Conservation (phyloP, 2,113 vertebrate species). For the Paralichthys olivaceus region DNA sequence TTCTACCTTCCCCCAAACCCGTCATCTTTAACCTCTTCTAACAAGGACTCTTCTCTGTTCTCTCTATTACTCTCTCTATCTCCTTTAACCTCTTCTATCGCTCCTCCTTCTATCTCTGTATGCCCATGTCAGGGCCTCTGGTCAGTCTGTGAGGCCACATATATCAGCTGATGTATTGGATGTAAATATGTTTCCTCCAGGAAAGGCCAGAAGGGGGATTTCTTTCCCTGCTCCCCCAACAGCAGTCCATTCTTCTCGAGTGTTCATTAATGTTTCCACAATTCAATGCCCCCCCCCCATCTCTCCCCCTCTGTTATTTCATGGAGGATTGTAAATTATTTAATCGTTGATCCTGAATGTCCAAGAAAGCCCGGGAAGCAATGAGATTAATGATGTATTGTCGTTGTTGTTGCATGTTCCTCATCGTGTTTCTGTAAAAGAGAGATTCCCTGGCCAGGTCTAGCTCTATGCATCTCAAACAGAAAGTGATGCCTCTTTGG, state of each 20-base stretch:
- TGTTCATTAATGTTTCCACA: slow-evolving; percentile 55
- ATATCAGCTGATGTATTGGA: slow-evolving; percentile 65
- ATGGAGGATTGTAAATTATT: slow-evolving; percentile 77
- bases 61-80: slow-evolving; percentile 18
- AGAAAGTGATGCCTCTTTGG: slow-evolving; percentile 75
- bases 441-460: slow-evolving; percentile 76
- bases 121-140: slow-evolving; percentile 64
- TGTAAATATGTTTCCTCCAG: slow-evolving; percentile 75
- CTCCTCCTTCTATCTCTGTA: slow-evolving; percentile 32
- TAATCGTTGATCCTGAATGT: slow-evolving; percentile 75
- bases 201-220: slow-evolving; percentile 54
- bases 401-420: slow-evolving; percentile 83
- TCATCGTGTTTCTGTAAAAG: slow-evolving; percentile 80
- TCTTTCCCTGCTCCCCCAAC: slow-evolving; percentile 35
- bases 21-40: slow-evolving; percentile 32
- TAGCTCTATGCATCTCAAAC: slow-evolving; percentile 79
- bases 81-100: slow-evolving; percentile 12
- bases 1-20: slow-evolving; percentile 38
- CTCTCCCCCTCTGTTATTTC: slow-evolving; percentile 38
- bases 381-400: slow-evolving; percentile 80
- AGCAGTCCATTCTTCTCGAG: slow-evolving; percentile 39
- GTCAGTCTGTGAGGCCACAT: slow-evolving; percentile 67
- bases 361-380: slow-evolving; percentile 75
- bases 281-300: slow-evolving; percentile 26
- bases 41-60: slow-evolving; percentile 30